phyloP scores from a whole-genome alignment of 2,888 invertebrate species.

The Macaria liturata region DNA sequence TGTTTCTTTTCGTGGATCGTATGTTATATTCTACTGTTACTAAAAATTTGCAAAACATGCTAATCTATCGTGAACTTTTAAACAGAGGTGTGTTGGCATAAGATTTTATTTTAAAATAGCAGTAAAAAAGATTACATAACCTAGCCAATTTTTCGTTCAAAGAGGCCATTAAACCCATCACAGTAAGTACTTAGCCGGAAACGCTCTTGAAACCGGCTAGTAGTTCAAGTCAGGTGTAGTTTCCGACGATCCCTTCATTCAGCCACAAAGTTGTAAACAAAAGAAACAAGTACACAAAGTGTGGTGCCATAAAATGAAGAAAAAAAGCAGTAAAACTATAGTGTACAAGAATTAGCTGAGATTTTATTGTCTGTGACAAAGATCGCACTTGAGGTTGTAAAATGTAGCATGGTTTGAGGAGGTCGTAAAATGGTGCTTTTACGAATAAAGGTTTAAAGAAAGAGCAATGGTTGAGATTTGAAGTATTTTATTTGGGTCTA shows the following conservation, averaged over 20 bases:
- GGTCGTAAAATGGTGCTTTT: constrained; percentile 23
- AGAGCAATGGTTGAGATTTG: too few relatives aligned
- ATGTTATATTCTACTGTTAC: constrained; percentile 8
- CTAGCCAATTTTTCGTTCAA: constrained; percentile 33
- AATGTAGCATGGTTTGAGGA: constrained; percentile 25
- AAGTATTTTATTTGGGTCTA: too few relatives aligned
- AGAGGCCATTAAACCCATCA: constrained; percentile 43
- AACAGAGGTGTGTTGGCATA: too few relatives aligned
- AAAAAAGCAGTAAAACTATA: constrained; percentile 44
- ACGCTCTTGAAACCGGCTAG: constrained; percentile 35
- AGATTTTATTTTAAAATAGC: too few relatives aligned
- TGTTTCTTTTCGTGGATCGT: too few relatives aligned
- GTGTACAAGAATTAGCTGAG: constrained; percentile 50
- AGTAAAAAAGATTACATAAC: too few relatives aligned
- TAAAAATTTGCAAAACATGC: constrained; percentile 23
- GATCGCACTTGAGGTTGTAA: constrained; percentile 30
- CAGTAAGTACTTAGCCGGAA: constrained; percentile 34
- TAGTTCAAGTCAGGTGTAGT: constrained; percentile 45
- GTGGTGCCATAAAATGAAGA: too few relatives aligned
- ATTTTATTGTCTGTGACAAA: constrained; percentile 37
- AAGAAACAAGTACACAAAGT: constrained; percentile 22
- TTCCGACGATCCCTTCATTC: constrained; percentile 49
- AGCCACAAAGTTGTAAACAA: constrained; percentile 49
- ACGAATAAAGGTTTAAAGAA: too few relatives aligned
- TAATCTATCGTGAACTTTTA: too few relatives aligned